Conservation (phyloP, 2,113 vertebrate genomes). For the Malurus alboscapulatus region DNA sequence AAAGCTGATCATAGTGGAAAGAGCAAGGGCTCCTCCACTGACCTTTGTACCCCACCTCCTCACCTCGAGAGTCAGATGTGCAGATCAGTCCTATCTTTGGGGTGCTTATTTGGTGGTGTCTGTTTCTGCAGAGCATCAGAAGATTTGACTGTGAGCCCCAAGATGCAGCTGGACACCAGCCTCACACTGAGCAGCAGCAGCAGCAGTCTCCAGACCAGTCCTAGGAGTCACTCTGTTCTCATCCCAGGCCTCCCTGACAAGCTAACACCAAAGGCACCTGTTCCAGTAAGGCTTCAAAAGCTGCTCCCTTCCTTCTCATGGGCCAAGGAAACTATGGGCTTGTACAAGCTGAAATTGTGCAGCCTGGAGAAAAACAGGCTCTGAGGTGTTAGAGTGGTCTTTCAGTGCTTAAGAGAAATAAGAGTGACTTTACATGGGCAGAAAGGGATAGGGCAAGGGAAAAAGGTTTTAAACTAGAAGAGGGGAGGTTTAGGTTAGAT, state of each 20-base stretch:
- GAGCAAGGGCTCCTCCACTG: not conserved
- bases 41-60: not conserved
- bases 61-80: not conserved
- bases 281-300: slow-evolving; percentile 75
- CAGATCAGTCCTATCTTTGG: not conserved
- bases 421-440: not conserved
- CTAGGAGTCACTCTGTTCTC: slow-evolving; percentile 81
- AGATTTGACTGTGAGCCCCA: slow-evolving; percentile 88
- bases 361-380: not conserved
- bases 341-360: not conserved
- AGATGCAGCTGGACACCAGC: slow-evolving; percentile 81
- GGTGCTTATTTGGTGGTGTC: not conserved
- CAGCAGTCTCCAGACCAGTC: slow-evolving; percentile 78
- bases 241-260: slow-evolving; percentile 86
- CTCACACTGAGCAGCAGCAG: slow-evolving; percentile 74
- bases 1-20: not conserved
- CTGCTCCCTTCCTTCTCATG: not conserved
- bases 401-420: not conserved
- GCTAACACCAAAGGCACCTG: slow-evolving; percentile 72
- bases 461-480: not conserved
- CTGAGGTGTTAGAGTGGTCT: not conserved
- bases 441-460: not conserved
- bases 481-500: not conserved
- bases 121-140: slow-evolving; percentile 79
- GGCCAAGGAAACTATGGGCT: not conserved